Base-by-base conservation (phyloP, 2,113 vertebrate species). In the Dipodomys merriami region DNA sequence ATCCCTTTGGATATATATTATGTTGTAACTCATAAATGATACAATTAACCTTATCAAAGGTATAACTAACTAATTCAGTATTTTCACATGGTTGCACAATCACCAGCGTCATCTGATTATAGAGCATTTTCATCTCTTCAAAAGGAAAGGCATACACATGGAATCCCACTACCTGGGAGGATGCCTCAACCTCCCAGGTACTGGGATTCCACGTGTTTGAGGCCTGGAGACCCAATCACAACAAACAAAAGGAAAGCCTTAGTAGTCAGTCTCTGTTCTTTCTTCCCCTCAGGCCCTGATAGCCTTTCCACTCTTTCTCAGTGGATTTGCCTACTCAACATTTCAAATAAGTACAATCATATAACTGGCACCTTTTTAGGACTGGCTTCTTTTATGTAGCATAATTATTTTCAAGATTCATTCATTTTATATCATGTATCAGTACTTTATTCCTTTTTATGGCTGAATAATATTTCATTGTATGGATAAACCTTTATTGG, bases 401-500 rank as follows among this genome's bases (percentile, higher is more conserved):
- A 71, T 68, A 30, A 67, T 69, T 57, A 16, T 88, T 94, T 82
- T 46, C 49, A 85, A 84, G 73, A 9, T 85, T 90, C 33, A 71
- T 62, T 67, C 72, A 73, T 73, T 49, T 25, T 65, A 15, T 67
- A 67, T 69, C 35, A 78, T n/a, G 2, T 73, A 33, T 62, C 44
- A 93, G 60, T 33, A 44, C 12, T 89, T 83, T 9, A 27, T 93
- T 91, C 35, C 39, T 94, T 69, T 94, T 86, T 33, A 39, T 92
- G n/a, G 12, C 46, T 35, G 29, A 81, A 67, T 81, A 73, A 84
- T 39, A 91, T 49, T 86, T 35, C 23, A 10, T 62, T 16, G 16
- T 44, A 57, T 62, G 60, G 67, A 39, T 67, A 69, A 67, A 79
- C 25, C 39, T 64, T 22, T 53, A 85, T 82, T 88, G 29, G 12